These are phyloP conservation scores for Drosophila ezoana DNA, from an alignment of 2,888 invertebrate species.

Conservation along the genomic window DNA sequence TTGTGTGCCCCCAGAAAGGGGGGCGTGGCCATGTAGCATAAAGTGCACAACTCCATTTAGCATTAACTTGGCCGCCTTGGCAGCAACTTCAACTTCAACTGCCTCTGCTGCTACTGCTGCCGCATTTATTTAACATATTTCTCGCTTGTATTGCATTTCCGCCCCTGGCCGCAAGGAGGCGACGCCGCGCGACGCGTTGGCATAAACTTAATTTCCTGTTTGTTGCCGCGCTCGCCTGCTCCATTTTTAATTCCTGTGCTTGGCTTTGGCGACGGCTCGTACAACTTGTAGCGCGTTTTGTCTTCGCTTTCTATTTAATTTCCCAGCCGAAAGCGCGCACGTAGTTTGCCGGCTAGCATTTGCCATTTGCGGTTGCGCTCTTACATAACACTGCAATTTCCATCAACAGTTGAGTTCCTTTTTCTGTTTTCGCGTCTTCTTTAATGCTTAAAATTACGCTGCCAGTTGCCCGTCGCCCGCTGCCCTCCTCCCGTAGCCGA, in stretches of 20 bases:
- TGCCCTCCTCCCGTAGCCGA: slow-evolving; percentile 7
- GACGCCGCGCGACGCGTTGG: slow-evolving; percentile 36
- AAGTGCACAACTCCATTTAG: slow-evolving; percentile 74
- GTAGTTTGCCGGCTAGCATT: slow-evolving; percentile 57
- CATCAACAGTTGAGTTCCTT: slow-evolving; percentile 43
- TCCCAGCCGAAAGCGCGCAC: slow-evolving; percentile 66
- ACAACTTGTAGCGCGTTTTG: slow-evolving; percentile 68
- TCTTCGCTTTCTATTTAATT: slow-evolving; percentile 80
- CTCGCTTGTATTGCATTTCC: slow-evolving; percentile 70
- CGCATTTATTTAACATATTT: slow-evolving; percentile 76
- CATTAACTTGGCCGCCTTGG: slow-evolving; percentile 63
- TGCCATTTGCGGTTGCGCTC: slow-evolving; percentile 57
- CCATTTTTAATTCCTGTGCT: slow-evolving; percentile 65
- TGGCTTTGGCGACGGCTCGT: slow-evolving; percentile 27
- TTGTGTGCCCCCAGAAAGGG: slow-evolving; percentile 2
- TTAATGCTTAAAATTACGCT: slow-evolving; percentile 70
- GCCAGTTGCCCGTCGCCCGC: not conserved
- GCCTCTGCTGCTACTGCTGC: slow-evolving; percentile 11
- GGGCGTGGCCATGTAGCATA: slow-evolving; percentile 8
- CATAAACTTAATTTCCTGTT: slow-evolving; percentile 79
- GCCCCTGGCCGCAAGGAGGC: slow-evolving; percentile 36
- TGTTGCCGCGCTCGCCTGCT: slow-evolving; percentile 46
- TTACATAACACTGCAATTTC: slow-evolving; percentile 37
- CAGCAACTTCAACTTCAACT: slow-evolving; percentile 6
- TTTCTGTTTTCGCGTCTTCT: slow-evolving; percentile 37